phyloP scores from a whole-genome alignment of 2,113 vertebrate species.

The Lophius piscatorius region DNA sequence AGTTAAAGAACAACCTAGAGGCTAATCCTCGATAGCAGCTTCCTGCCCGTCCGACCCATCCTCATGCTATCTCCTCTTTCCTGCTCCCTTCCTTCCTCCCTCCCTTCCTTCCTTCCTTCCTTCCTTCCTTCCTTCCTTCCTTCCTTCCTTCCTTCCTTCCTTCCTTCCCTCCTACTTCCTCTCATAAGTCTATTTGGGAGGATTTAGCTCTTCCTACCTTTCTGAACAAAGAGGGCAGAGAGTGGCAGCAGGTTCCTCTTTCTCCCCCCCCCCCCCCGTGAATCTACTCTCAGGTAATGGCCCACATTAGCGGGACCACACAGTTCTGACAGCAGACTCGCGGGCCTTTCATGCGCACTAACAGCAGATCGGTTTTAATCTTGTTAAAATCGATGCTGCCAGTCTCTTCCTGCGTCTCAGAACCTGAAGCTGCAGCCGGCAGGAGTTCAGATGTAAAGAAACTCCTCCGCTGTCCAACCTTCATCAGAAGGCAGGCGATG shows the following conservation, averaged over 20 bases:
- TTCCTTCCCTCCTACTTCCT: too few species aligned
- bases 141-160: too few species aligned
- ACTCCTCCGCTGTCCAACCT: slow-evolving; percentile 4
- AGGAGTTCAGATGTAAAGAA: slow-evolving; percentile 23
- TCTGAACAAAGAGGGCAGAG: slow-evolving; percentile 92
- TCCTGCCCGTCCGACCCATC: slow-evolving; percentile 29
- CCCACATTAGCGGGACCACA: slow-evolving; percentile 60
- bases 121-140: too few species aligned
- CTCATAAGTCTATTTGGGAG: too few species aligned
- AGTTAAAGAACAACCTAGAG: slow-evolving; percentile 79
- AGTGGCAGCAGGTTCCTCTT: too few species aligned
- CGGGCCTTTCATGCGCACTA: slow-evolving; percentile 37
- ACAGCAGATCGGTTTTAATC: slow-evolving; percentile 59
- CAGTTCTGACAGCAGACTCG: slow-evolving; percentile 50
- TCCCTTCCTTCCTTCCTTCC: too few species aligned
- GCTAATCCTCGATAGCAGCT: slow-evolving; percentile 51
- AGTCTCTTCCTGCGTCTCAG: slow-evolving; percentile 46
- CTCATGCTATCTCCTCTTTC: slow-evolving; percentile 55
- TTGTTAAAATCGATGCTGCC: slow-evolving; percentile 63
- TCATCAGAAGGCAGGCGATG: slow-evolving; percentile 1
- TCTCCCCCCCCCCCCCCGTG: slow-evolving; percentile 46
- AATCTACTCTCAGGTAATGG: slow-evolving; percentile 67
- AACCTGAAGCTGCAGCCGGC: slow-evolving; percentile 15
- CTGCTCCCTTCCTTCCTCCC: slow-evolving; percentile 73
- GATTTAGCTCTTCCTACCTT: slow-evolving; percentile 99